A percentile compares a stretch with the other conserved stretches of the same genome.
Conservation (phyloP, 2,113 vertebrate genomes). For the Picathartes gymnocephalus region DNA sequence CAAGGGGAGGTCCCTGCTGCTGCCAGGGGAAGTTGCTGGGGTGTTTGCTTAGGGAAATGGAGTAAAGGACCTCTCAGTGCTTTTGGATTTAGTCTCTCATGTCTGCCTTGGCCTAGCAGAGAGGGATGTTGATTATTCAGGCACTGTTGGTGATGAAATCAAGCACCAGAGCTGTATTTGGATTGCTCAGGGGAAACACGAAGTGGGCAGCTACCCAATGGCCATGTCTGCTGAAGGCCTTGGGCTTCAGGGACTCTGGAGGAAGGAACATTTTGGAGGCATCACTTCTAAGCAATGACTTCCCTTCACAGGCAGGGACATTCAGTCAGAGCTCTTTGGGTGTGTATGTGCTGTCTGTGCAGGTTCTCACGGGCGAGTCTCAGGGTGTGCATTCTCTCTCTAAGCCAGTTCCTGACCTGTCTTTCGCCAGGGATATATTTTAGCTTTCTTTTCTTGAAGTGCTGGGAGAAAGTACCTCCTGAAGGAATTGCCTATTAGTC, state of each 20-base stretch:
- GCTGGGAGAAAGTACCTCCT: neutral
- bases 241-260: neutral
- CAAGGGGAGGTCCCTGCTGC: neutral
- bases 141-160: neutral
- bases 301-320: neutral
- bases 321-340: neutral
- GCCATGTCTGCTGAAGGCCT: neutral
- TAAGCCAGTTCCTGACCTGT: neutral
- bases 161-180: neutral
- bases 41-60: neutral
- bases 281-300: neutral
- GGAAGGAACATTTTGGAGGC: neutral
- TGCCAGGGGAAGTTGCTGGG: rapidly evolving
- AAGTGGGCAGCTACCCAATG: rapidly evolving
- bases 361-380: rapidly evolving
- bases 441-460: neutral
- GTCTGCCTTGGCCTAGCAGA: neutral
- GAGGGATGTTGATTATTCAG: neutral
- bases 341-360: neutral
- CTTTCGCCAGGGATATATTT: neutral
- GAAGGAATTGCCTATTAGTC: neutral
- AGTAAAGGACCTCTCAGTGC: neutral
- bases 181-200: neutral
- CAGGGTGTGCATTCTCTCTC: neutral
- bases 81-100: neutral